Percentiles rank a stretch among this genome's conserved stretches.
Evolutionary conservation across 2,113 vertebrate species (phyloP).

Genomic region (Brachyistius frenatus): DNA sequence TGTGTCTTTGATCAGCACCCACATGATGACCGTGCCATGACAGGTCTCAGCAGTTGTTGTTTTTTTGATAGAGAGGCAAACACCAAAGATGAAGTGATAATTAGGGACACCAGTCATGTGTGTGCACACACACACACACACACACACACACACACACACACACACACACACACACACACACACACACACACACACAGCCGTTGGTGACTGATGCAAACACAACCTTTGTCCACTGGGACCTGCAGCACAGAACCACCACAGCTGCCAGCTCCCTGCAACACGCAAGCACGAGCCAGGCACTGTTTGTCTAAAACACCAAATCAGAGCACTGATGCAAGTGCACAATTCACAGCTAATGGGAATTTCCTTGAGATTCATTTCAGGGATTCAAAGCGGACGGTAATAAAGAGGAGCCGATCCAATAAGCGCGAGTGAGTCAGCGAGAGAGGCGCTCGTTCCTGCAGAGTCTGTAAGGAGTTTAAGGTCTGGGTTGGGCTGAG

Average conservation of each 20-base stretch:
- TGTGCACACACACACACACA: no score
- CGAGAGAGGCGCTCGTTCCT: conserved; percentile 34
- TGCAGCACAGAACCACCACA: no score
- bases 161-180: no score
- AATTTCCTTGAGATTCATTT: conserved; percentile 33
- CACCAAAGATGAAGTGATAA: not conserved
- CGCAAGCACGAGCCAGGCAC: no score
- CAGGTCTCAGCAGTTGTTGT: no score
- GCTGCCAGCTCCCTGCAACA: no score
- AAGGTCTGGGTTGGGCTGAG: conserved; percentile 49
- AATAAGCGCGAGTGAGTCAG: conserved; percentile 30
- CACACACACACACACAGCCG: no score
- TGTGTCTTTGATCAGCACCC: no score
- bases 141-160: no score
- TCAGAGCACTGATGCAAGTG: not conserved
- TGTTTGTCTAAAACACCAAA: not conserved
- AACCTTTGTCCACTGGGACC: no score
- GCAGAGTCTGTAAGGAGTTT: conserved; percentile 33
- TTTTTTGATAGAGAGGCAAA: not conserved
- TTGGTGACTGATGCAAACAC: no score
- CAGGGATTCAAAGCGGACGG: conserved; percentile 21
- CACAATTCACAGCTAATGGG: not conserved
- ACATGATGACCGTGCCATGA: no score
- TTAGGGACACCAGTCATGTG: not conserved
- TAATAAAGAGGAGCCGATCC: conserved; percentile 26